Evolutionary conservation across 2,113 vertebrate species (phyloP).

Genomic region (Octodon degus): DNA sequence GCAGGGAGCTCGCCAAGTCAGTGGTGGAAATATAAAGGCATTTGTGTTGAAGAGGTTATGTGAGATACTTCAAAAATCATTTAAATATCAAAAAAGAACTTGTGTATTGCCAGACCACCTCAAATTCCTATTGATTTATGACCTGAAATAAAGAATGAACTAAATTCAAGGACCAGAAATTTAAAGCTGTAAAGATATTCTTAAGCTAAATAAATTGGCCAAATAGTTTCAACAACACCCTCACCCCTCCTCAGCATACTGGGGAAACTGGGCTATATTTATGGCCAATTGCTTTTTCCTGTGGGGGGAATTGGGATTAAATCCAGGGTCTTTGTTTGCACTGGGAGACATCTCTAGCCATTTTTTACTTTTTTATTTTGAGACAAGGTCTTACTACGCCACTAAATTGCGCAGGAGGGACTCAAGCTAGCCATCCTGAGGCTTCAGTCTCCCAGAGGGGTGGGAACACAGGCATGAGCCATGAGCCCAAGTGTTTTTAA

Average conservation of each 20-base stretch:
- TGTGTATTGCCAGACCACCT: background rate
- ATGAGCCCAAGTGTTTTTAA: background rate
- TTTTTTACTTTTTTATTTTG: background rate
- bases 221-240: accelerated
- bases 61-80: background rate
- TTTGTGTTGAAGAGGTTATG: background rate
- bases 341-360: background rate
- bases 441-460: background rate
- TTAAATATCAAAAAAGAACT: background rate
- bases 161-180: background rate
- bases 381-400: background rate
- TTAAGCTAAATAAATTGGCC: background rate
- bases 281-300: background rate
- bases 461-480: background rate
- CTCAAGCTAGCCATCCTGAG: background rate
- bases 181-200: background rate
- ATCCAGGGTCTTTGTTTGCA: background rate
- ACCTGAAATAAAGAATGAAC: background rate
- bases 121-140: background rate
- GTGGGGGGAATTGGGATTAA: background rate
- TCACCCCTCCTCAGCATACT: accelerated
- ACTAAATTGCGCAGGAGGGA: background rate
- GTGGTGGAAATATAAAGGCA: background rate
- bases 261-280: background rate
- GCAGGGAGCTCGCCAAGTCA: background rate